Percentiles rank a stretch among this genome's conserved stretches.
Evolutionary conservation across 2,888 invertebrate species (phyloP).

Genomic region (Lasioglossum zephyrum): DNA sequence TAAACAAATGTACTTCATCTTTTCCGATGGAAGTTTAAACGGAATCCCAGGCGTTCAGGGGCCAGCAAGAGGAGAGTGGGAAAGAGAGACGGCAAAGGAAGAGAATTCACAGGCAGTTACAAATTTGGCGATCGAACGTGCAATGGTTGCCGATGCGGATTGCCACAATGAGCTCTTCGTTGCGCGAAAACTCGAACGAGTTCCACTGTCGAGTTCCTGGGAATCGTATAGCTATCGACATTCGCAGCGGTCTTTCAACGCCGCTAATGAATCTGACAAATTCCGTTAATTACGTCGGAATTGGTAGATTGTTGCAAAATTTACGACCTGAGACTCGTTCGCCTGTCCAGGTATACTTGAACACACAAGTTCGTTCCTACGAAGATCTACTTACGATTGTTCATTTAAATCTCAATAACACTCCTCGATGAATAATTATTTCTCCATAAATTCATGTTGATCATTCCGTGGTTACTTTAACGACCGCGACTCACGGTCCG

Average conservation of each 20-base stretch:
- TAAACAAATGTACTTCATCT: too few relatives aligned
- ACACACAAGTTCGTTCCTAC: neutral
- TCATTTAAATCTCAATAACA: neutral
- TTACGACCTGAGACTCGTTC: neutral
- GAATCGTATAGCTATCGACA: slow-evolving; percentile 1
- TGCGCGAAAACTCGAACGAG: neutral
- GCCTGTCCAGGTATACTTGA: neutral
- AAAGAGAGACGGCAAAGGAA: slow-evolving; percentile 49
- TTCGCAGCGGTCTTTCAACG: neutral
- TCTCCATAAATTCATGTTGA: neutral
- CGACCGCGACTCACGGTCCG: neutral
- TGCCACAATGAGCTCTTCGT: slow-evolving; percentile 15
- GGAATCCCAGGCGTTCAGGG: neutral
- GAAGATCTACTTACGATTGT: neutral
- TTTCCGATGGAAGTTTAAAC: neutral
- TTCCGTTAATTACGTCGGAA: neutral
- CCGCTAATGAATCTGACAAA: neutral
- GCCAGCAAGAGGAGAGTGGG: slow-evolving; percentile 30
- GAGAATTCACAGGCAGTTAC: slow-evolving; percentile 51
- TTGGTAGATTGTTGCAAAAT: neutral
- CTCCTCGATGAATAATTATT: neutral
- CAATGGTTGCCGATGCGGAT: slow-evolving; percentile 44
- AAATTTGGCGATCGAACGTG: slow-evolving; percentile 57
- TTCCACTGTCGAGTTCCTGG: neutral
- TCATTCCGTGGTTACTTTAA: neutral